Percentiles rank a stretch among this genome's conserved stretches.
Evolutionary conservation across 2,113 vertebrate species (phyloP).

Genomic region (Pitta sordida): DNA sequence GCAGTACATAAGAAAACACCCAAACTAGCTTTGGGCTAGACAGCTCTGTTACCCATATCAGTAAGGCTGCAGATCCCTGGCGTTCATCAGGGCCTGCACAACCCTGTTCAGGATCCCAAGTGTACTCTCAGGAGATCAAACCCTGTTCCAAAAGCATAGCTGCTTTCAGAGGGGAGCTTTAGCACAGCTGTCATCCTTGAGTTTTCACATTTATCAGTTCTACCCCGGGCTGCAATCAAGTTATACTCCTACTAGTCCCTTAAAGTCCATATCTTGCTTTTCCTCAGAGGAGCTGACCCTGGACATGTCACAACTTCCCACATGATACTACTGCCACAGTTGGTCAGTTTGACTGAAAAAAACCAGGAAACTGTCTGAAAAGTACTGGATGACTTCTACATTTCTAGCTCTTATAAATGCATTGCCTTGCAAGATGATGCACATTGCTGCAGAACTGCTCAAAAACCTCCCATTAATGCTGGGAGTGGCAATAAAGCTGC

Average conservation of each 20-base stretch:
- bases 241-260: not conserved
- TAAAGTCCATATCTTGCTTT: not conserved
- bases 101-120: not conserved
- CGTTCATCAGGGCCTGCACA: not conserved
- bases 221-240: not conserved
- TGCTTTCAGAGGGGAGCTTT: not conserved
- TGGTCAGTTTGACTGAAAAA: not conserved
- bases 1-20: not conserved
- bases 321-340: not conserved
- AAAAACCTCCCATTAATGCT: not conserved
- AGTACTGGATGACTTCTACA: not conserved
- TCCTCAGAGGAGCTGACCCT: not conserved
- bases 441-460: not conserved
- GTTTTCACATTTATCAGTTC: not conserved
- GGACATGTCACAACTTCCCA: not conserved
- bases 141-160: too few relatives aligned
- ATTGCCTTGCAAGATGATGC: not conserved
- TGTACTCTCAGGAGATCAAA: not conserved
- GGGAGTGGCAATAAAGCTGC: not conserved
- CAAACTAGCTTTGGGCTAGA: not conserved
- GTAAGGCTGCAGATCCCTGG: not conserved
- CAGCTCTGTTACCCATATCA: not conserved
- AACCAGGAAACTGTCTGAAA: not conserved
- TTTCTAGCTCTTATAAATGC: not conserved
- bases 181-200: not conserved